These are phyloP conservation scores for Scaptomyza montana DNA, from an alignment of 1,140 invertebrate species.

Conservation along the genomic window DNA sequence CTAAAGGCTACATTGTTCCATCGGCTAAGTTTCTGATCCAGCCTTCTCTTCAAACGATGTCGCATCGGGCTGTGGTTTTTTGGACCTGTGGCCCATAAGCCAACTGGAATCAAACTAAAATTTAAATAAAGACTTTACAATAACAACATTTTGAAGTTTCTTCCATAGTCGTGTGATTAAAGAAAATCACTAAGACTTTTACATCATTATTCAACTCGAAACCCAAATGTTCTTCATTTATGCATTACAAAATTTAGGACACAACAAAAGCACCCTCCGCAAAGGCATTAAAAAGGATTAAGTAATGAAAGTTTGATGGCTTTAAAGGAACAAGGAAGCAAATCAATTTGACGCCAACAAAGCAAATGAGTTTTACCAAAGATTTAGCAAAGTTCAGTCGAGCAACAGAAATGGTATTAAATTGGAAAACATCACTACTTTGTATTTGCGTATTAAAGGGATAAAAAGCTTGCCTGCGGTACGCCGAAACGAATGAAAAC, in stretches of 20 bases:
- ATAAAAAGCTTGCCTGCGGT: conserved; percentile 22
- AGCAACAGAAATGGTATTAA: conserved; percentile 49
- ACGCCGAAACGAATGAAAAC: not conserved
- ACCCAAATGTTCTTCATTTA: too few relatives aligned
- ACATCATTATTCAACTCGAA: too few relatives aligned
- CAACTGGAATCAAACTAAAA: conserved; percentile 21
- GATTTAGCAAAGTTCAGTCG: conserved; percentile 62
- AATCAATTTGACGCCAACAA: conserved; percentile 73
- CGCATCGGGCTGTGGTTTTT: conserved; percentile 35
- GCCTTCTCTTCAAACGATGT: conserved; percentile 21
- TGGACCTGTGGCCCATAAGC: not conserved
- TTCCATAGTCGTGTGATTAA: not conserved
- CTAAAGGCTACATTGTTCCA: conserved; percentile 85
- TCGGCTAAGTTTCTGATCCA: conserved; percentile 14
- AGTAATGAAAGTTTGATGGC: not conserved
- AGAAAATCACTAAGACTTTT: too few relatives aligned
- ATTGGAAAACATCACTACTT: conserved; percentile 23
- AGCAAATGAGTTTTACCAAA: conserved; percentile 68
- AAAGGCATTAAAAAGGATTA: not conserved
- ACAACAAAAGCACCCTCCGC: not conserved
- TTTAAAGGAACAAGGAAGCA: conserved; percentile 52
- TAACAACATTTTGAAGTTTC: conserved; percentile 13
- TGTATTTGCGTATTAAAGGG: conserved; percentile 27
- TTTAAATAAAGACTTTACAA: conserved; percentile 1
- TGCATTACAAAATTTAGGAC: not conserved